Base-by-base conservation (phyloP, 1,140 invertebrate genomes). In the Pseudomyrmex cubaensis region DNA sequence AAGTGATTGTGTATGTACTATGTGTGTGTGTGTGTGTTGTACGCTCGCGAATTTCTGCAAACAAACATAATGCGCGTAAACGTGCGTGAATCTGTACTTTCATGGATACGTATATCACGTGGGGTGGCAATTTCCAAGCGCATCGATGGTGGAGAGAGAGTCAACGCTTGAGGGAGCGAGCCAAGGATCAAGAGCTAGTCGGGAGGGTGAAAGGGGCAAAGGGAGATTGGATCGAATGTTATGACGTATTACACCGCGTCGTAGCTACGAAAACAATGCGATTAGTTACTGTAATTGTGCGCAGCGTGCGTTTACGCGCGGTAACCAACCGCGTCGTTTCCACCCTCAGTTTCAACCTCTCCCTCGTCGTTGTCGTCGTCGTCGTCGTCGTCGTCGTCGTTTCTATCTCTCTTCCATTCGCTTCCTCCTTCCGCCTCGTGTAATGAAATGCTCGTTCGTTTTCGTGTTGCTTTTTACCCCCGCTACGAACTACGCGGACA, bases 241-340 rank as follows among this genome's bases (percentile, higher is more conserved):
- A 91, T 90, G 89, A 92, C 90, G 85, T 91, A 91, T 92, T 90
- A 92, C 87, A 59, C 83, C 72, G 76, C 85, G 67, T 87, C 84
- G 86, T 86, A 89, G 84, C 89, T 91, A 90, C 87, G 91, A 91
- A 92, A 91, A 92, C 90, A 91, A 91, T 91, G 89, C 87, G 88
- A 92, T 92, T 92, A 92, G 85, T 91, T 90, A 87, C 87, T 72
- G 87, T 87, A 91, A 91, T 90, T 91, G 90, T 87, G 85, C 69
- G 66, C 86, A 86, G 70, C 75, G 62, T 85, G 83, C 84, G 84
- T 88, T 88, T 85, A 85, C 83, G 82, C 73, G 70, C 61, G 85
- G 82, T 76, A 88, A 78, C 85, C 77, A 83, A 82, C 85, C 64
- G 75, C 83, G 74, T 57, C 77, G 63, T 80, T 48, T 9, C 61